Evolutionary conservation across 2,888 invertebrate species (phyloP), one percentile per base, ranked within the genome.

Genomic region (Julus scanicus): DNA sequence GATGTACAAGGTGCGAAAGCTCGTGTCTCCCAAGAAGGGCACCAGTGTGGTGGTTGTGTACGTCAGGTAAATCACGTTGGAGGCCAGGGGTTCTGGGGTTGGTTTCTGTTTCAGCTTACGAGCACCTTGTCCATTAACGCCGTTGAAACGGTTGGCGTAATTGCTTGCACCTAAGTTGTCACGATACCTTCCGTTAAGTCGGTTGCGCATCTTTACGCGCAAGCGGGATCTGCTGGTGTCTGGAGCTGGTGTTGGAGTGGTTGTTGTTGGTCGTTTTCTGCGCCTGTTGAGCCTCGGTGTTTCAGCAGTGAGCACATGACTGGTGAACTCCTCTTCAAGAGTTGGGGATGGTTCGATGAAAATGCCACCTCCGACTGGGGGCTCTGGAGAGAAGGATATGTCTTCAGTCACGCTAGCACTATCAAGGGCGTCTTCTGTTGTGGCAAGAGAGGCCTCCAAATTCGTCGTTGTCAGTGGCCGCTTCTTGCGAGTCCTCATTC

Each of bases 1-100:
- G 5, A 91, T 89, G 63, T 90, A 90, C n/a, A 91, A 86, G 15
- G 90, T 91, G 11, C 90, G 89, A 2, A 89, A 90, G 39, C 89
- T 90, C 40, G 90, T 89, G 1, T 90, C 91, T 44, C 90, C 90
- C 48, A 91, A 89, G 83, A 91, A 90, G 1, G 90, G 90, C 44
- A 91, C 89, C 11, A 90, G 89, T 0, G 90, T 90, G 20, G 90
- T 90, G 29, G 90, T 91, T 71, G 90, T 90, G 88, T 90, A 91
- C 17, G 90, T 90, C n/a, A 89, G 90, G 86, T 89, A 90, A 9
- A 91, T 90, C 5, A 90, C 89, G 57, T 90, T 90, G 15, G 90
- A 89, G n/a, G 90, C 88, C 17, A 88, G 40, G 63, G 88, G 87
- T 63, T 86, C 85, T 40, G 86, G 85, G 11, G 88, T 86, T 49